Percentiles rank a stretch among this genome's conserved stretches.
Conservation (phyloP, 2,113 vertebrate species). For the Anolis sagrei region DNA sequence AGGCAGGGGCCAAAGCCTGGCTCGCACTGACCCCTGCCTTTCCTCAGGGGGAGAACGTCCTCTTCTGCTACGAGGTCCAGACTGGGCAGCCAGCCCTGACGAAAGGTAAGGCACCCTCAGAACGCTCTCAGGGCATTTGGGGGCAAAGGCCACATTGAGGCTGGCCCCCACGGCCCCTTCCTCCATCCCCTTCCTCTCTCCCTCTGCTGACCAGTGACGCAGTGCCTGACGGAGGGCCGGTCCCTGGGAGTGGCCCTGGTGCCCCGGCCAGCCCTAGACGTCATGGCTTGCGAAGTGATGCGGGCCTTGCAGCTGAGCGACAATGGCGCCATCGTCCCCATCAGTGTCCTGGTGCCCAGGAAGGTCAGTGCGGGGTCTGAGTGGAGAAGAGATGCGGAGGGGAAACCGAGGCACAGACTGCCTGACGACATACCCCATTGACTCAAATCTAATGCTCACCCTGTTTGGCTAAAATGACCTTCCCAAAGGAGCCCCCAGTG, state of each 20-base stretch:
- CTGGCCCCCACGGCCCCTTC: too few species aligned
- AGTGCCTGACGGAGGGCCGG: conserved; percentile 83
- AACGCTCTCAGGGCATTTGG: too few species aligned
- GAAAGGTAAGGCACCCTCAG: conserved; percentile 75
- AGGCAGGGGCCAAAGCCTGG: background rate
- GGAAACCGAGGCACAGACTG: too few species aligned
- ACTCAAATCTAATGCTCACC: too few species aligned
- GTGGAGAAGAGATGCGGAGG: background rate
- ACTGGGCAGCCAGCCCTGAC: conserved; percentile 77
- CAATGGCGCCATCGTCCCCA: conserved; percentile 80
- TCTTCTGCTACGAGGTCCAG: conserved; percentile 85
- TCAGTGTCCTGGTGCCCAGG: conserved; percentile 91
- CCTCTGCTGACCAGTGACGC: conserved; percentile 89
- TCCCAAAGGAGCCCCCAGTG: too few species aligned
- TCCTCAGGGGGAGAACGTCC: conserved; percentile 81
- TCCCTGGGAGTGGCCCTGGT: conserved; percentile 81
- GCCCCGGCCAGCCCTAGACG: conserved; percentile 85
- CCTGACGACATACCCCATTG: too few species aligned
- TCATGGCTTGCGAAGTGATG: conserved; percentile 90
- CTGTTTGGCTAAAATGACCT: too few species aligned
- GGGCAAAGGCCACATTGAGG: too few species aligned
- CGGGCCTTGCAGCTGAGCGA: conserved; percentile 90
- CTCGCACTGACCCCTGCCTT: background rate
- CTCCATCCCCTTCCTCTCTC: background rate
- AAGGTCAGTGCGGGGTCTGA: conserved; percentile 80